Evolutionary conservation across 1,140 invertebrate genomes (phyloP).

Genomic region (Drosophila busckii): DNA sequence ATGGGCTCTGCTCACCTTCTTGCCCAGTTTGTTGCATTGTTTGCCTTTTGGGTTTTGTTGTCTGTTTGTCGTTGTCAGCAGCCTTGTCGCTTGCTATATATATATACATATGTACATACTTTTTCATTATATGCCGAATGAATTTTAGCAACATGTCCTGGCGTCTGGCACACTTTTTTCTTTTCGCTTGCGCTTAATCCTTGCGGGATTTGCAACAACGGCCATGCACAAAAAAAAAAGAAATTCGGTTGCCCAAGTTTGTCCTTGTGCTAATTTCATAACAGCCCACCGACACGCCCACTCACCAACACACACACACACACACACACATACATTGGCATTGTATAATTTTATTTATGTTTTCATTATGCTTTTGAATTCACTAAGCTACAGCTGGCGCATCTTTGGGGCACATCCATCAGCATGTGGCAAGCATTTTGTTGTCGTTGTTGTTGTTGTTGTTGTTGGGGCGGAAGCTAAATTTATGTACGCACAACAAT

Average conservation of each 20-base stretch:
- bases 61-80: conserved; percentile 47
- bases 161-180: not conserved
- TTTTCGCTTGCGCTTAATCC: conserved; percentile 23
- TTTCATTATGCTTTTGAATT: conserved; percentile 49
- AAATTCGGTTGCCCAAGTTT: conserved; percentile 17
- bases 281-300: not conserved
- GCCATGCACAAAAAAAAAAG: not conserved
- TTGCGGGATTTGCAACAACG: conserved; percentile 38
- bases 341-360: conserved; percentile 65
- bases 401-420: conserved; percentile 41
- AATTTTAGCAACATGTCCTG: conserved; percentile 63
- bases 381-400: conserved; percentile 1
- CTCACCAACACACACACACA: not conserved
- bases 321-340: not conserved
- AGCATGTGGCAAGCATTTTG: conserved; percentile 54
- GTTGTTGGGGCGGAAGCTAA: conserved; percentile 57
- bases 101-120: conserved; percentile 12
- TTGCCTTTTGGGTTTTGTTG: conserved; percentile 52
- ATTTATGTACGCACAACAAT: conserved; percentile 62
- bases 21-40: conserved; percentile 43
- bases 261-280: conserved; percentile 63
- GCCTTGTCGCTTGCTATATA: conserved; percentile 38
- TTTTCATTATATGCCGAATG: conserved; percentile 60
- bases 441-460: too few species aligned
- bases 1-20: conserved; percentile 5